Conservation (phyloP, 1,140 invertebrate genomes). For the Heliothis virescens region DNA sequence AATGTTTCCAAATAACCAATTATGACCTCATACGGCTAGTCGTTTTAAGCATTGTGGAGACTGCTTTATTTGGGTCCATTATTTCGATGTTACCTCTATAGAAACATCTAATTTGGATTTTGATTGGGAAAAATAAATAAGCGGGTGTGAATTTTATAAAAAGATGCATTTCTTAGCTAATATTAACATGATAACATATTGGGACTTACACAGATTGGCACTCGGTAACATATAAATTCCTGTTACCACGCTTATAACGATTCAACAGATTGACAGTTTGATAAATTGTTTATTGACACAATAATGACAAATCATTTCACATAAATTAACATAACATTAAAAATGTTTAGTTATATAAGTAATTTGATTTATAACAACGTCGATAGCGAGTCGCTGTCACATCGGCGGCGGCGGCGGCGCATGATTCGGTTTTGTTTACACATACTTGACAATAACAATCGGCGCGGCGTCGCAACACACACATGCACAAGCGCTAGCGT, state of each 20-base stretch:
- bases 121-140: too few species aligned
- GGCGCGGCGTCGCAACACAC: slow-evolving; percentile 47
- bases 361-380: slow-evolving; percentile 37
- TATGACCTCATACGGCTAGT: slow-evolving; percentile 60
- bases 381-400: slow-evolving; percentile 48
- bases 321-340: not conserved
- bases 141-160: too few species aligned
- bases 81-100: not conserved
- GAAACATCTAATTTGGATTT: too few species aligned
- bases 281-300: not conserved
- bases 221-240: too few species aligned
- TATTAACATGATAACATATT: too few species aligned
- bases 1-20: slow-evolving; percentile 56
- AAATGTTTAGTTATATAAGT: slow-evolving; percentile 36
- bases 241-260: too few species aligned
- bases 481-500: slow-evolving; percentile 48
- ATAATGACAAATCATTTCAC: not conserved
- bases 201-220: too few species aligned
- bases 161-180: too few species aligned
- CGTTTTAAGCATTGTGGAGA: slow-evolving; percentile 53
- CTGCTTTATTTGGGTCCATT: not conserved
- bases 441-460: slow-evolving; percentile 64
- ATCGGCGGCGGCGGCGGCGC: slow-evolving; percentile 38
- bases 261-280: not conserved
- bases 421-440: slow-evolving; percentile 66